Base-by-base conservation (phyloP, 1,140 invertebrate genomes). In the Cherax quadricarinatus region DNA sequence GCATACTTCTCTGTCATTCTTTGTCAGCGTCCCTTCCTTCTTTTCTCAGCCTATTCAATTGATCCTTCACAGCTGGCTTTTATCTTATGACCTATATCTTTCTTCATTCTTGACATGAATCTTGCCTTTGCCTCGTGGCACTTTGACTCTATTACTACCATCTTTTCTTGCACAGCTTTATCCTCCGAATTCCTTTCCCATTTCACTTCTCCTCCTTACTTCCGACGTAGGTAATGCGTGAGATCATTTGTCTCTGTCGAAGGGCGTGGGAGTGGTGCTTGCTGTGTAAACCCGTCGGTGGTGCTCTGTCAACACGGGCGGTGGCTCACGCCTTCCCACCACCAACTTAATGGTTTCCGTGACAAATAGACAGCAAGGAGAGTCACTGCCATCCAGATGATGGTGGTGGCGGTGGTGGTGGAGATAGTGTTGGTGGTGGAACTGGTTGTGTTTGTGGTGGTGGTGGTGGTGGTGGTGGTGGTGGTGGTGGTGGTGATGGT, bases 351-450 rank as follows among this genome's bases (percentile, higher is more conserved):
- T 85, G 83, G 83, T 85, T 85, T 85, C 49, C 83, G 83, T 85
- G 83, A 85, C 83, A 85, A 85, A 85, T 85, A 85, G 83, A 85
- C 83, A 85, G 83, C 83, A 70, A 70, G 70, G 83, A 66, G 57
- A 85, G 83, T 49, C 16, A 41, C 41, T 41, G 48, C 41, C 21
- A 18, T 66, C 62, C 62, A 66, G 62, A 18, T 66, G 62, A 1
- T 57, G 53, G 53, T 57, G 53, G 53, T 14, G 53, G 53, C 5
- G 21, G 82, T 5, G 82, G 53, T 60, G 82, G 4, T 30, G 53
- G 57, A 6, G 53, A 12, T 14, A 7, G 81, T 60, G 53, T 1
- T 57, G 53, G 53, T 57, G 81, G 81, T 57, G 30, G 41, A 6
- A 66, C 14, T 30, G 53, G 57, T n/a, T 41, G 18, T 60, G 53